Conservation (phyloP, 2,797 vertebrate genomes). For the Lacerta agilis region DNA sequence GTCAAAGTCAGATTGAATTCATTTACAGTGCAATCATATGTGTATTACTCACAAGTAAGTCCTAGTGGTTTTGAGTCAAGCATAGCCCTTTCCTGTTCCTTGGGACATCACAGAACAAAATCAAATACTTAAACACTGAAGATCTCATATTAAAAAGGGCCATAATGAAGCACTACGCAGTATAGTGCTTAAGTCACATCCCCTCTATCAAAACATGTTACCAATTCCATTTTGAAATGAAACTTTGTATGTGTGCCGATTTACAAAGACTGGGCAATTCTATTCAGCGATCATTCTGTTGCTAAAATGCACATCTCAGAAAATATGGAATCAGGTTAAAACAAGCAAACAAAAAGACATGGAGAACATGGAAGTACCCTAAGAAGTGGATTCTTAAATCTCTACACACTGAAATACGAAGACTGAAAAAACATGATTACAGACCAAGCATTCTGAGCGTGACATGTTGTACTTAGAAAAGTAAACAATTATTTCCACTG, state of each 20-base stretch:
- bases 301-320: neutral
- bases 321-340: neutral
- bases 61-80: neutral
- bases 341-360: neutral
- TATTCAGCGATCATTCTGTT: neutral
- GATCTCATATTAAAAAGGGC: neutral
- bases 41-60: neutral
- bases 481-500: conserved; percentile 54
- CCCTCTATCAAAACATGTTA: neutral
- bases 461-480: conserved; percentile 45
- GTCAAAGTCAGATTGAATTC: neutral
- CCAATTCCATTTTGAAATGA: neutral
- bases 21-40: neutral
- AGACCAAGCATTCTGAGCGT: conserved; percentile 1
- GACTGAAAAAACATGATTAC: conserved; percentile 45
- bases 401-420: conserved; percentile 39
- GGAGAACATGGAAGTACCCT: neutral
- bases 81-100: neutral
- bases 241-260: neutral
- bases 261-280: neutral
- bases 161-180: neutral
- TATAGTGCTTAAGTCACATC: neutral
- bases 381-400: conserved; percentile 28
- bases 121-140: neutral
- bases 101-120: neutral